Conservation (phyloP, 2,888 invertebrate genomes). For the Spilarctia lutea region DNA sequence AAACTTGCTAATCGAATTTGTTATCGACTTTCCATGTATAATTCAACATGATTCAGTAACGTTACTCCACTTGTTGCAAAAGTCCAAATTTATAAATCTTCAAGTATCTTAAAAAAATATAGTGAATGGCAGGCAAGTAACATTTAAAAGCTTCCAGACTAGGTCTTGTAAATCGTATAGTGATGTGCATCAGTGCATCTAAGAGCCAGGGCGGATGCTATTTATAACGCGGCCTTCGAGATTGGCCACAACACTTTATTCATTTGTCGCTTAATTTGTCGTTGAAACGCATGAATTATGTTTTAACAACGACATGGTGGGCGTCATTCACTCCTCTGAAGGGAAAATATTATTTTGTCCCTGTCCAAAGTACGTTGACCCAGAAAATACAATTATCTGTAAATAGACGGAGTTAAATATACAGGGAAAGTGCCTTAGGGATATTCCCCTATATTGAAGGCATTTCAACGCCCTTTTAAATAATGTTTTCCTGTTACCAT, state of each 20-base stretch:
- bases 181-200: slow-evolving; percentile 41
- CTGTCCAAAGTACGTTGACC: slow-evolving; percentile 37
- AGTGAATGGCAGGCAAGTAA: neutral
- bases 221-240: slow-evolving; percentile 52
- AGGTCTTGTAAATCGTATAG: slow-evolving; percentile 9
- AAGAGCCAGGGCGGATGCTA: slow-evolving; percentile 36
- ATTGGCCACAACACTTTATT: slow-evolving; percentile 46
- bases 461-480: slow-evolving; percentile 29
- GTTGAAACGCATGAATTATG: slow-evolving; percentile 52
- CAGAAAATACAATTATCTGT: slow-evolving; percentile 28
- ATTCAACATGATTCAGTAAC: too few relatives aligned
- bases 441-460: neutral
- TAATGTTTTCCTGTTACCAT: neutral
- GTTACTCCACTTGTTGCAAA: neutral
- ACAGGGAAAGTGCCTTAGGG: slow-evolving; percentile 36
- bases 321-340: slow-evolving; percentile 51
- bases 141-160: neutral
- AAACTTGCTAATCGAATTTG: neutral
- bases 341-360: slow-evolving; percentile 37
- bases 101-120: neutral
- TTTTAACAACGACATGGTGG: slow-evolving; percentile 45
- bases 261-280: slow-evolving; percentile 45
- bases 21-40: neutral
- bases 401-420: slow-evolving; percentile 23
- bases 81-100: neutral